Percentiles rank a stretch among this genome's conserved stretches.
Conservation (phyloP, 2,888 invertebrate species). For the Ellobium chinense region DNA sequence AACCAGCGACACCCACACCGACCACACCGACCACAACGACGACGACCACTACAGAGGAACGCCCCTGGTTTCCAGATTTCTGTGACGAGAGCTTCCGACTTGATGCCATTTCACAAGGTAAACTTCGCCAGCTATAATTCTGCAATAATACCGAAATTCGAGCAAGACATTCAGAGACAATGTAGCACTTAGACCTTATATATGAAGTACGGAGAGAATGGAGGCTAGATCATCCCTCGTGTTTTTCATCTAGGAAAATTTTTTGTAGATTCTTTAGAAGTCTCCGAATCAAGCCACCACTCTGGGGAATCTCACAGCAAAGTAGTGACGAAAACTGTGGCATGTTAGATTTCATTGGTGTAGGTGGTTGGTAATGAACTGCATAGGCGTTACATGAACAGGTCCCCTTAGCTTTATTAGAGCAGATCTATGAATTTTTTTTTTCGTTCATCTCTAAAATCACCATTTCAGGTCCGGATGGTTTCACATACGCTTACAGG, state of each 20-base stretch:
- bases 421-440: background rate
- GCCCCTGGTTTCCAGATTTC: conserved; percentile 19
- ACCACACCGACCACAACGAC: conserved; percentile 30
- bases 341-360: background rate
- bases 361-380: too few relatives aligned
- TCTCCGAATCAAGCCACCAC: background rate
- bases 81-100: conserved; percentile 55
- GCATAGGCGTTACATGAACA: too few relatives aligned
- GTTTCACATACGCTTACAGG: conserved; percentile 59
- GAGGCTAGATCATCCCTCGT: too few relatives aligned
- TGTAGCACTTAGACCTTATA: background rate
- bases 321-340: background rate
- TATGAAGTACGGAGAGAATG: too few relatives aligned
- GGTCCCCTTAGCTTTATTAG: too few relatives aligned
- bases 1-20: conserved; percentile 7
- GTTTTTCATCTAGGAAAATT: background rate
- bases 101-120: conserved; percentile 62
- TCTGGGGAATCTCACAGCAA: background rate
- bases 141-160: background rate
- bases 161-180: background rate
- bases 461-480: conserved; percentile 59
- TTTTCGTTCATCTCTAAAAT: background rate
- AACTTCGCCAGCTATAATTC: background rate
- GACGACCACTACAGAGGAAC: conserved; percentile 13
- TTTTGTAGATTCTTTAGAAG: too few relatives aligned